Evolutionary conservation across 1,140 invertebrate species (phyloP), one percentile per base, ranked within the genome.

Genomic region (Drosophila neocordata): DNA sequence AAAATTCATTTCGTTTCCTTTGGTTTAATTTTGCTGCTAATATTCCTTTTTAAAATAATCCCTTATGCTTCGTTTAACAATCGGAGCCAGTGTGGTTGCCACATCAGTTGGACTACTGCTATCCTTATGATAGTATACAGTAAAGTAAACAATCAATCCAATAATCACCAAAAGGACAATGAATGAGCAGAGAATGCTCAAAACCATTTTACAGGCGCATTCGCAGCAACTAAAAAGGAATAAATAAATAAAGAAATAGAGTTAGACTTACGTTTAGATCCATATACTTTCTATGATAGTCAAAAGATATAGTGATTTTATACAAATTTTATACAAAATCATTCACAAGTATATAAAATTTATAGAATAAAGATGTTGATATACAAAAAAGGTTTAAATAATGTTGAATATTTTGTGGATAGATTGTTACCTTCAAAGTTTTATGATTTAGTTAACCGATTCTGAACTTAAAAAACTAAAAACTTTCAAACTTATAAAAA

Each of bases 131-230:
- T 87, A 73, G 53, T 55, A 90, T 1, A 81, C 89, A 0, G 79
- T 76, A 56, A 91, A 91, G 66, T 91, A 91, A 7, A 91, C 84
- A 52, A 91, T 91, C 15, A 91, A 13, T 22, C 89, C 89, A 53
- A 91, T 87, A 2, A 91, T 67, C 22, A 91, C 76, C 31, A 79
- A 1, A 12, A 91, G 18, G 1, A 89, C 56, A 2, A 91, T 62
- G 6, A 74, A 35, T 1, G 89, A 89, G 66, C 76, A 87, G 8
- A 91, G 22, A 18, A 90, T 81, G 61, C 89, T 82, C 59, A 83
- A 56, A 0, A 91, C 34, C 89, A 91, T 84, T 59, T 89, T 91
- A 58, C 79, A 90, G 41, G 89, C 89, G 67, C 89, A 91, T 13
- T 73, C 57, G 24, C 89, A 91, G 73, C 89, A 91, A 22, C 89